Base-by-base conservation (phyloP, 2,797 vertebrate genomes). In the Passerculus sandwichensis region DNA sequence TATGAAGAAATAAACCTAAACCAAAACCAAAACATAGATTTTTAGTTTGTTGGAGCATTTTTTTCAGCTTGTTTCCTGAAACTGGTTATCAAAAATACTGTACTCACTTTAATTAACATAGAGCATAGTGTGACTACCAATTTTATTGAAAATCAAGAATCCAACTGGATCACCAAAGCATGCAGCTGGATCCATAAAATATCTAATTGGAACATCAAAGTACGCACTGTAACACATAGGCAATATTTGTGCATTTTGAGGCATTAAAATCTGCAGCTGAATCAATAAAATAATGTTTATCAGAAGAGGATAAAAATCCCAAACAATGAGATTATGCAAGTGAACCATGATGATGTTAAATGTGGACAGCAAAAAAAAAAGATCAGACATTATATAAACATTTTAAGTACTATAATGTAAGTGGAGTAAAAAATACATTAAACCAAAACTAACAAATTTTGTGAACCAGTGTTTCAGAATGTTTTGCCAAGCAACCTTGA, bases 141-240 rank as follows among this genome's bases (percentile, higher is more conserved):
- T 88, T 93, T 88, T 73, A 70, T 19, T 73, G 78, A 81, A 89
- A 89, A 89, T 62, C 50, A 77, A 25, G 72, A 92, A 83, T 85
- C 69, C 62, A 92, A 88, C 75, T 89, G 82, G n/a, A 88, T 89
- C 62, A 83, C 56, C 20, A 78, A 87, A 92, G 11, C 26, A 27
- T 94, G 85, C 95, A 96, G 86, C 95, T 95, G 94, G 82, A 91
- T 92, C 47, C 1, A 3, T 94, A 92, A 96, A 95, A 92, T 89
- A 85, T 64, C 85, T 84, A 32, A 81, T 59, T 94, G 87, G 72
- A 91, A 87, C 73, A 89, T 86, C 85, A 88, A 77, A 89, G n/a
- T 91, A 66, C 3, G 0, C n/a, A 75, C 32, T 84, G 17, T 36
- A 75, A 60, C 34, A 83, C 70, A 88, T 18, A 90, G 23, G 25